Evolutionary conservation across 2,113 vertebrate species (phyloP).

Genomic region (Prolemur simus): DNA sequence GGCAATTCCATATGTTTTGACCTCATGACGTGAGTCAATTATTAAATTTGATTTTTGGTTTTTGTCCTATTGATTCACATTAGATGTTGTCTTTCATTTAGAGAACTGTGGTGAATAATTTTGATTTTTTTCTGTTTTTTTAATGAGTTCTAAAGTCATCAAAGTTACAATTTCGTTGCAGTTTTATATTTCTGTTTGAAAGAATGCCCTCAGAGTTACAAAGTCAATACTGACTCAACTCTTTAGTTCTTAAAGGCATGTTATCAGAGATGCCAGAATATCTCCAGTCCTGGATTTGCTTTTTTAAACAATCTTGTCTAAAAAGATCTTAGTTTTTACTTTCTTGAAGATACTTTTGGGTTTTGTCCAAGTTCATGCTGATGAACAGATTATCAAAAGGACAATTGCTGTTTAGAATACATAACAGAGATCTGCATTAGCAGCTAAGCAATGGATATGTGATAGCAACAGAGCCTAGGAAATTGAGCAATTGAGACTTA

Average conservation of each 20-base stretch:
- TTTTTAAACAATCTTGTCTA: conserved; percentile 32
- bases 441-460: neutral
- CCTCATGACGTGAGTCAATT: conserved; percentile 46
- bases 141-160: neutral
- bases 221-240: conserved; percentile 27
- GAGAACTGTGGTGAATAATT: neutral
- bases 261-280: conserved; percentile 47
- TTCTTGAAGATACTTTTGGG: conserved; percentile 36
- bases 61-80: neutral
- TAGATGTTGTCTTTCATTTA: conserved; percentile 5
- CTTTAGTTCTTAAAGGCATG: neutral
- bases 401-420: neutral
- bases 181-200: neutral
- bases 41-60: neutral
- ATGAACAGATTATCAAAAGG: neutral
- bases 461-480: neutral
- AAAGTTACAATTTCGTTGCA: neutral
- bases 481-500: neutral
- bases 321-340: conserved; percentile 32
- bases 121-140: neutral
- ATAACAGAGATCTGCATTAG: neutral
- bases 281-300: conserved; percentile 3
- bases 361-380: conserved; percentile 35
- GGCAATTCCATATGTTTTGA: conserved; percentile 1
- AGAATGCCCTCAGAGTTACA: neutral